These are phyloP conservation scores for Mustela nigripes DNA, from an alignment of 2,113 vertebrate species.

Conservation along the genomic window DNA sequence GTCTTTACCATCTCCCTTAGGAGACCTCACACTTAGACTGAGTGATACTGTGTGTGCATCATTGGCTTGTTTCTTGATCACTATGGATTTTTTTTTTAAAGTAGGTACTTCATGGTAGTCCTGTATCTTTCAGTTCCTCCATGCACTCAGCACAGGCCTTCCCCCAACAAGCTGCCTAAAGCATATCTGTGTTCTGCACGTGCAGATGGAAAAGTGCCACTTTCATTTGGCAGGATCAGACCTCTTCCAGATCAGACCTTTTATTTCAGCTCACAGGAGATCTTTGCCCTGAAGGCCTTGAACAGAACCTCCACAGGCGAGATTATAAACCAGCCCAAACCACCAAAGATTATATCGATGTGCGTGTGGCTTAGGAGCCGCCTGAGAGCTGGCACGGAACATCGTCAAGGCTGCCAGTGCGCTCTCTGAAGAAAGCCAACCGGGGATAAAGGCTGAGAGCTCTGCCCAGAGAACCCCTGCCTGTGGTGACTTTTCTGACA, in stretches of 20 bases:
- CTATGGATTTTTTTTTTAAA: neutral
- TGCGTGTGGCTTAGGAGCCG: constrained; percentile 35
- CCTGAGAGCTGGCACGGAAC: neutral
- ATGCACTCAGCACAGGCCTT: neutral
- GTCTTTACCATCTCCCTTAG: neutral
- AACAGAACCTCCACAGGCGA: constrained; percentile 48
- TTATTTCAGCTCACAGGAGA: constrained; percentile 49
- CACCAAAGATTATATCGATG: constrained; percentile 44
- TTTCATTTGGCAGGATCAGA: constrained; percentile 49
- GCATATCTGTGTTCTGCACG: neutral
- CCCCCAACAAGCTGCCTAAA: neutral
- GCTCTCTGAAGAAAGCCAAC: constrained; percentile 29
- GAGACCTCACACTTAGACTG: neutral
- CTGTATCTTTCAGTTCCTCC: neutral
- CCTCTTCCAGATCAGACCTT: constrained; percentile 58
- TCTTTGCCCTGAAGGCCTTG: constrained; percentile 47
- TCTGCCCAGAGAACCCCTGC: constrained; percentile 10
- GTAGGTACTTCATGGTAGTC: neutral
- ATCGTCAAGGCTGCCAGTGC: neutral
- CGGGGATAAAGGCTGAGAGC: neutral
- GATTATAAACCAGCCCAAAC: constrained; percentile 70
- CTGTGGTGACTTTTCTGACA: neutral
- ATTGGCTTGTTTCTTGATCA: neutral
- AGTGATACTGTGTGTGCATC: neutral
- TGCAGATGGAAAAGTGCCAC: constrained; percentile 38